Base-by-base conservation (phyloP, 2,113 vertebrate genomes). In the Grus americana region DNA sequence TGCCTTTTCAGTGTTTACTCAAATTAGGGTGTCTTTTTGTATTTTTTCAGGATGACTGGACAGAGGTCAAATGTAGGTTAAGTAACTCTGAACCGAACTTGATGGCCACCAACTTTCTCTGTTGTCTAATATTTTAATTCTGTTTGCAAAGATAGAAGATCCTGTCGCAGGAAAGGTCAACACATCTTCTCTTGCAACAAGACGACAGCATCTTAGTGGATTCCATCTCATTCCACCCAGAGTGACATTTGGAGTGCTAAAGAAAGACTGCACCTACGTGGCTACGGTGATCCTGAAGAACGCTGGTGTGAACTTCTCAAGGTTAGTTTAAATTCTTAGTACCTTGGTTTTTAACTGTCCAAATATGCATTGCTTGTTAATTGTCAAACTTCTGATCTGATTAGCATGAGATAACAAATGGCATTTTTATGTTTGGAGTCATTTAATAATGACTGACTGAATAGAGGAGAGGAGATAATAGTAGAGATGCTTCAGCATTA, bases 301-400 rank as follows among this genome's bases (percentile, higher is more conserved):
- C 2, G 81, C 98, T 40, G 99, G 99, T 2, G 97, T 99, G 38
- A 98, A 99, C 88, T 98, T 98, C 80, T 98, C 98, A 97, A 99
- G 99, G 99, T 99, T 95, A 96, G 97, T 74, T 55, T 71, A 16
- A 58, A 52, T 67, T 91, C 46, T 65, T 44, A 63, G 27, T 47
- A 67, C 22, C 9, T 63, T 89, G 52, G 1, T 2, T 66, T 94
- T 67, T 30, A 44, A 58, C 17, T 44, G 57, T 85, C 70, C 50
- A 79, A 68, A 55, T 11, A 30, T 6, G 10, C 29, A 42, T 30
- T 46, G 19, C 38, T 79, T 85, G 42, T 52, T 67, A 58, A 82
- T 30, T 55, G 38, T 55, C 72, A 74, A 5, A 16, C n/a, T 46
- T 91, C 21, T 42, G 18, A 30, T 66, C 15, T 46, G 36, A 68